phyloP scores from a whole-genome alignment of 2,888 invertebrate species.

The Perizoma affinitatum region DNA sequence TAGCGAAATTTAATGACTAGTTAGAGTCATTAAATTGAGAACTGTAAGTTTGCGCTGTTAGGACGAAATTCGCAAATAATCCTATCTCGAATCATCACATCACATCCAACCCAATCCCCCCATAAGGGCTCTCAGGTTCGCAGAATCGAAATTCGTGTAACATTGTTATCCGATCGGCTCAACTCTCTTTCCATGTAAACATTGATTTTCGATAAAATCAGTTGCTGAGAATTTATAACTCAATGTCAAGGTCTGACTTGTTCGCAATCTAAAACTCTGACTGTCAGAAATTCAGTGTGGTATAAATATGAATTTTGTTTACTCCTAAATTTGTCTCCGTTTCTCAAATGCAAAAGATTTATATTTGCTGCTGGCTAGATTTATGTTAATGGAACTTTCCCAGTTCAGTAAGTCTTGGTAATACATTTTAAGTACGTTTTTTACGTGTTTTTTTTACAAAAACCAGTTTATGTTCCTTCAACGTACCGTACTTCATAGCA shows the following conservation, averaged over 20 bases:
- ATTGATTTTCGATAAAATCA: constrained; percentile 28
- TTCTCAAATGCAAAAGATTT: constrained; percentile 4
- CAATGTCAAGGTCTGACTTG: constrained; percentile 10
- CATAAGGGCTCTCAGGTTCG: constrained; percentile 6
- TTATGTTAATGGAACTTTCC: constrained; percentile 16
- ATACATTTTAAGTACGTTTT: too few species aligned
- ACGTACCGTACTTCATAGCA: too few species aligned
- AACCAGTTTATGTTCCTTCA: too few species aligned
- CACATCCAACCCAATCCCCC: constrained; percentile 3
- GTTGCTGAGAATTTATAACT: constrained; percentile 7
- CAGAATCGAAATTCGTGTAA: constrained; percentile 8
- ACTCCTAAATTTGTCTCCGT: constrained; percentile 7
- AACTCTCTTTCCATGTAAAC: constrained; percentile 21
- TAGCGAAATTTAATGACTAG: too few species aligned
- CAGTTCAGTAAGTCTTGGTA: constrained; percentile 13
- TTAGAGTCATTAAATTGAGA: constrained; percentile 8
- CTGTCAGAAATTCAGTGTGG: not conserved
- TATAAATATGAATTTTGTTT: constrained; percentile 10
- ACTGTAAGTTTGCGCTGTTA: constrained; percentile 1
- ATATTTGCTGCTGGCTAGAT: constrained; percentile 3
- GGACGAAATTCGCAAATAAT: constrained; percentile 11
- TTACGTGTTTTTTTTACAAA: too few species aligned
- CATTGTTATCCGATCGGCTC: constrained; percentile 16
- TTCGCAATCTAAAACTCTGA: not conserved
- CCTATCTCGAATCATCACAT: not conserved